A percentile compares a stretch with the other conserved stretches of the same genome.
Evolutionary conservation across 1,140 invertebrate genomes (phyloP).

Genomic region (Macrotrachela quadricornifera): DNA sequence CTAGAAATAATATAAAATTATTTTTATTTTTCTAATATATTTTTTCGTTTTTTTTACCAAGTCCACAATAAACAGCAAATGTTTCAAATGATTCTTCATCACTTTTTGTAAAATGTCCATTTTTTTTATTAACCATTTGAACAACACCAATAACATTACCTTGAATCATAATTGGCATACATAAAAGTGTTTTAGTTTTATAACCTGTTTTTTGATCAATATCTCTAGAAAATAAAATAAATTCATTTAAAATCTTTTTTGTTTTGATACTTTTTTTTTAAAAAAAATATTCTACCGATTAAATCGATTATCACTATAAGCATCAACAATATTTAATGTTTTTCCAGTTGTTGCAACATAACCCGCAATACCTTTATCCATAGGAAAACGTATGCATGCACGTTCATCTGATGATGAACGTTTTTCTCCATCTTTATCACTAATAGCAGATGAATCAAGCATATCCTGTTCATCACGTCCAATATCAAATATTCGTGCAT

Average conservation of each 20-base stretch:
- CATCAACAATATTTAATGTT: slow-evolving; percentile 59
- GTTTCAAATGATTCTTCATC: slow-evolving; percentile 45
- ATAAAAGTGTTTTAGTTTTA: slow-evolving; percentile 49
- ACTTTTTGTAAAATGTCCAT: slow-evolving; percentile 32
- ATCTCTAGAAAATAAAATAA: slow-evolving; percentile 11
- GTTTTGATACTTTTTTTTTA: neutral
- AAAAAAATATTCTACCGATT: slow-evolving; percentile 33
- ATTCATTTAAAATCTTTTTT: neutral
- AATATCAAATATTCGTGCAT: slow-evolving; percentile 57
- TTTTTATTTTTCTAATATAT: slow-evolving; percentile 21
- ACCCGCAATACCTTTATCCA: slow-evolving; percentile 82
- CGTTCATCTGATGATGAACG: slow-evolving; percentile 18
- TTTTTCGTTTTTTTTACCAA: slow-evolving; percentile 37
- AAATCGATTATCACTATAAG: slow-evolving; percentile 71
- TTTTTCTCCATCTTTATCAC: slow-evolving; percentile 16
- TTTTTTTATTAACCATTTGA: slow-evolving; percentile 62
- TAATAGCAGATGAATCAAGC: slow-evolving; percentile 2
- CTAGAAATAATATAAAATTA: slow-evolving; percentile 22
- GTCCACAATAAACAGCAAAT: slow-evolving; percentile 60
- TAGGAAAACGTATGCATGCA: slow-evolving; percentile 48
- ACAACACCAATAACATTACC: slow-evolving; percentile 55
- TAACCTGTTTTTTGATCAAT: slow-evolving; percentile 36
- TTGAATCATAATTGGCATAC: slow-evolving; percentile 60
- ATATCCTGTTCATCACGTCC: slow-evolving; percentile 17
- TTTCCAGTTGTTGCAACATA: slow-evolving; percentile 85